phyloP scores from a whole-genome alignment of 2,113 vertebrate species.

The Pongo abelii region DNA sequence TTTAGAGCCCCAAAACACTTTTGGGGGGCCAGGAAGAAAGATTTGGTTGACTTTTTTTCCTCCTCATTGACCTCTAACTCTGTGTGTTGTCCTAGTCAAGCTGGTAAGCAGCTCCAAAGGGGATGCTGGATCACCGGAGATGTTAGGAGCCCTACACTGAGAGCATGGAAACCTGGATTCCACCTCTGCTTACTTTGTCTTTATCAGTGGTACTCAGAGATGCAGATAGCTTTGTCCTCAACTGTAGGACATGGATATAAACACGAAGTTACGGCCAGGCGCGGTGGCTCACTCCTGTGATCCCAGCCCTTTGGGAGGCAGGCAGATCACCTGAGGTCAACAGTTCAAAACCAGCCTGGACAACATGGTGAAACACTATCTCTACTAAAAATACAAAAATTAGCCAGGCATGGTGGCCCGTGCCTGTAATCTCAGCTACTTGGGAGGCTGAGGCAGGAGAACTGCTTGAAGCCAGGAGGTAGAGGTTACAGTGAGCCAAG shows the following conservation, averaged over 20 bases:
- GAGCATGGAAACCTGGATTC: background rate
- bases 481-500: too few species aligned
- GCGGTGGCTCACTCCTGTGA: too few species aligned
- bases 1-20: background rate
- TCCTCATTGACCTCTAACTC: background rate
- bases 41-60: background rate
- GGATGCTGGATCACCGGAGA: background rate
- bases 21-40: background rate
- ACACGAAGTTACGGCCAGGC: too few species aligned
- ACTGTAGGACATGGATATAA: background rate
- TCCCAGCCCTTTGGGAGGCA: too few species aligned
- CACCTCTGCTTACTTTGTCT: background rate
- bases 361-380: too few species aligned
- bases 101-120: background rate
- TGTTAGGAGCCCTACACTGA: background rate
- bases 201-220: background rate
- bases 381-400: too few species aligned
- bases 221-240: background rate
- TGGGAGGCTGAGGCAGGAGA: too few species aligned
- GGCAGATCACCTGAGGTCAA: too few species aligned
- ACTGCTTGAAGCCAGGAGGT: too few species aligned
- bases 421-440: too few species aligned
- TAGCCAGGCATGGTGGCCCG: too few species aligned
- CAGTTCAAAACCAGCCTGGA: too few species aligned
- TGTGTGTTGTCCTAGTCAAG: background rate